Base-by-base conservation (phyloP, 2,888 invertebrate genomes). In the Philereme transversata region DNA sequence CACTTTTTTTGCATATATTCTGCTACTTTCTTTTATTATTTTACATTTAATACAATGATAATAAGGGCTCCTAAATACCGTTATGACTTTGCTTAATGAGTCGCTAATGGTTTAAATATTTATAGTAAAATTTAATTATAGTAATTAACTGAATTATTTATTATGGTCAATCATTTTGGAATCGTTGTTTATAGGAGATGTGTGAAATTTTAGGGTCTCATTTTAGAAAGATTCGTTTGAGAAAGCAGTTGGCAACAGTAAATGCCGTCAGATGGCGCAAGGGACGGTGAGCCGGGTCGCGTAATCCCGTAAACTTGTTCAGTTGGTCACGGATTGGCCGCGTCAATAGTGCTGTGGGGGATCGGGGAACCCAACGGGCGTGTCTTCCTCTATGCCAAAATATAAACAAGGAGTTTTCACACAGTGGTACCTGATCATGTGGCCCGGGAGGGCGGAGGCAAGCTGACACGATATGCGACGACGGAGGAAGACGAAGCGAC, bases 401-500 rank as follows among this genome's bases (percentile, higher is more conserved):
- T 82, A 83, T 87, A 88, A 89, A 88, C 77, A 74, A 81, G 83
- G 83, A 86, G 88, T 90, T 90, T 90, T 88, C 82, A 84, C 84
- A 81, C 90, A 92, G 92, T 90, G 86, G 88, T 89, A 86, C 90
- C 91, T 82, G 93, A 92, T 75, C 90, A 92, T 92, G 92, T 86
- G 88, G 89, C 84, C 90, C 88, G 89, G 89, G 90, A 89, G 90
- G 90, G 90, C 88, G 93, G 93, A 85, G 89, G 92, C 85, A 93
- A 93, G 93, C 93, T 94, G 92, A 95, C 95, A 93, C 95, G 95
- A 95, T 95, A 96, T 96, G 95, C 95, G 94, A 94, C 95, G 95
- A 93, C 95, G 94, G 95, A 95, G 93, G 96, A 97, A 93, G 97
- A 97, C 95, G 97, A 97, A 94, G 96, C 97, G 92, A 97, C 97